These are phyloP conservation scores for Zingel zingel DNA, from an alignment of 2,113 vertebrate genomes.

Conservation along the genomic window DNA sequence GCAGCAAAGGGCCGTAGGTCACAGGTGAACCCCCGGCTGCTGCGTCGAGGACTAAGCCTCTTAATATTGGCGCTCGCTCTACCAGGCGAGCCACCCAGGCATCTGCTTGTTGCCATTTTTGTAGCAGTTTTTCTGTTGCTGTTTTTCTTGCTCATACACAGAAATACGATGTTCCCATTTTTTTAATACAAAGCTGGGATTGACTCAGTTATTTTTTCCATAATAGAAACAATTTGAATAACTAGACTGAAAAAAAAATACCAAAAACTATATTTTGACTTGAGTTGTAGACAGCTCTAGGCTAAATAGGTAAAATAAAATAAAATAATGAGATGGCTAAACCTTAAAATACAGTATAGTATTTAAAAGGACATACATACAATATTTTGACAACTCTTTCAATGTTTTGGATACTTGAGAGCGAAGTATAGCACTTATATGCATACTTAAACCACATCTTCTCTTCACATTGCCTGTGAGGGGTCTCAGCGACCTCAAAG, in stretches of 20 bases:
- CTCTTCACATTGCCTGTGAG: background rate
- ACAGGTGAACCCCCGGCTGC: too few relatives aligned
- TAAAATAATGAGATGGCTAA: background rate
- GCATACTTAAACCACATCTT: background rate
- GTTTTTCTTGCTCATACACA: background rate
- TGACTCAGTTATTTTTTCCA: background rate
- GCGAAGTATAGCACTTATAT: background rate
- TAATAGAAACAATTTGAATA: background rate
- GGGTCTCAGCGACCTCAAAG: background rate
- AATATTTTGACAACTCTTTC: background rate
- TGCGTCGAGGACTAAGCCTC: too few relatives aligned
- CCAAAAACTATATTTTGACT: too few relatives aligned
- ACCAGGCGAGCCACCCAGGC: too few relatives aligned
- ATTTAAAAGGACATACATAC: background rate
- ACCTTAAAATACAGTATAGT: background rate
- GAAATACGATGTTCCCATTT: background rate
- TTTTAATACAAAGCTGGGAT: background rate
- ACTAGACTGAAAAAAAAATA: background rate
- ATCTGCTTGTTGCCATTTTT: background rate
- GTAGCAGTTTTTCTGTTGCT: background rate
- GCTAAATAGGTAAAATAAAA: background rate
- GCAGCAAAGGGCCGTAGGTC: too few relatives aligned
- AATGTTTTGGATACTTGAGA: background rate
- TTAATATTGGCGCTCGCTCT: too few relatives aligned
- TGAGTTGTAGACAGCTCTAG: background rate